Evolutionary conservation across 1,140 invertebrate genomes (phyloP), one percentile per base, ranked within the genome.

Genomic region (Heliconius congener): DNA sequence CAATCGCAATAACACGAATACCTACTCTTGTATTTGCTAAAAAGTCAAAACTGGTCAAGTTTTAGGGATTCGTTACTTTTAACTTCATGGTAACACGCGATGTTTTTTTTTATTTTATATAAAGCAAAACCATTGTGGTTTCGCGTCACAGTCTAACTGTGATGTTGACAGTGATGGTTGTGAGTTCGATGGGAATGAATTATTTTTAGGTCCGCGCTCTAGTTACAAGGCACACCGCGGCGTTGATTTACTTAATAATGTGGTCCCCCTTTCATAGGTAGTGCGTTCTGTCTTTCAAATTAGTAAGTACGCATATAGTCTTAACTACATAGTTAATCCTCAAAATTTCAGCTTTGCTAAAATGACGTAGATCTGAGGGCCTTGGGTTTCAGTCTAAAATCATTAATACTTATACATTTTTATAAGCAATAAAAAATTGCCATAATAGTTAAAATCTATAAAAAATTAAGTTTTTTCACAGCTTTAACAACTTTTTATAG

Each of bases 1-100:
- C 79, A 84, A 52, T 42, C n/a, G 73, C 77, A 81, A 83, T 80
- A 79, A 82, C 74, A 74, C 42, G 73, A 74, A 55, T 39, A 46
- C 74, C 37, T 39, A 46, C 74, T 39, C 46, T 52, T 46, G 57
- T 66, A 39, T 72, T 66, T 27, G 60, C 27, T 66, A 66, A 66
- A 27, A 66, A 66, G 27, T 76, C 57, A 76, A 76, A 66, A 76
- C 74, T 76, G 74, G 74, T 46, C 19, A 42, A 76, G 60, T 76
- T 76, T 76, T 76, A 23, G 27, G n/a, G 16, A 19, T 66, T 23
- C 37, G 18, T 66, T 46, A 42, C 37, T 30, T 30, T 76, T 76
- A 66, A 52, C 52, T 16, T 66, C 46, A 42, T 66, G 57, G 57
- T 42, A 37, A 60, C 50, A 66, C 57, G 74, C 13, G 19, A 27